Base-by-base conservation (phyloP, 2,888 invertebrate species). In the Heliconius sara region DNA sequence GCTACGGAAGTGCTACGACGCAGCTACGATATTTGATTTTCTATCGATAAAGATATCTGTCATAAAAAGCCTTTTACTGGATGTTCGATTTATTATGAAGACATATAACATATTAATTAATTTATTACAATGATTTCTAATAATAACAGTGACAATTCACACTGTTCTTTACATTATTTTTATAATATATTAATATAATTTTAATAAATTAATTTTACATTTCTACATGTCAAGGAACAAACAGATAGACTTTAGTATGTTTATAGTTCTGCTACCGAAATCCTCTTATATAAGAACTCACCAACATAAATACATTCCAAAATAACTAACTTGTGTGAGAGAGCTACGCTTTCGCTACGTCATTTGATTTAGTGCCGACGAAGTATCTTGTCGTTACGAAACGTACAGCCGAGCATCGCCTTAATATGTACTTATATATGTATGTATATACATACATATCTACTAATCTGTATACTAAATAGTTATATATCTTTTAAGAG, bases 1-100 rank as follows among this genome's bases (percentile, higher is more conserved):
- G 74, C 78, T 79, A 74, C 78, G 63, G n/a, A 34, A 68, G 60
- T 34, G 78, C 78, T 78, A 78, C 68, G 74, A 75, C 1, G 63
- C 39, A 27, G 39, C 78, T 78, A 74, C 74, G 78, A 60, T 60
- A 78, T 78, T 78, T 78, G 74, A 78, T 78, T 74, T 74, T 74
- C 39, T 74, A 74, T 74, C 78, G 68, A 78, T 73, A 78, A 77
- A 74, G 74, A 78, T 72, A 60, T 57, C 43, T 67, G 78, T 78
- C 60, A 74, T 60, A 73, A 73, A 73, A 66, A 65, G 65, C 65
- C 75, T 75, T 47, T 75, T 65, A 27, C 43, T 47, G 75, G 10
- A 63, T 63, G 47, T 65, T 66, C 66, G 47, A 75, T 75, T 75
- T 65, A 65, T 73, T 66, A 47, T 10, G 19, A 25, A 66, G 43